Evolutionary conservation across 1,140 invertebrate genomes (phyloP), one percentile per base, ranked within the genome.

Genomic region (Druon quercuslanigerum): DNA sequence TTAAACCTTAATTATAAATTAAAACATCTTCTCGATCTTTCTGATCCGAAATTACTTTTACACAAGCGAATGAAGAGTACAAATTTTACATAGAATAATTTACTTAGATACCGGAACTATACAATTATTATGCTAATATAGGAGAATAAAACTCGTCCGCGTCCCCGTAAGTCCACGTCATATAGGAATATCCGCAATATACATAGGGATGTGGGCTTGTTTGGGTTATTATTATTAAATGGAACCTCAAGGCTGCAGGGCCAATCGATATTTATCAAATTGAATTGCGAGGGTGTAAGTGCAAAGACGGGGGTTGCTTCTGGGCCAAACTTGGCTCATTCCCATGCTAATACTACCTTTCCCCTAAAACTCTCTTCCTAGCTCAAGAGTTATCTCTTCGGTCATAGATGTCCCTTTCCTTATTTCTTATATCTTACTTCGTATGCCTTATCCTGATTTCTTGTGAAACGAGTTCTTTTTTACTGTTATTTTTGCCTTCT

Each of bases 211-310:
- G n/a, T 46, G 46, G 40, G 17, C 56, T 51, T 57, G 70, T 76
- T 71, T 19, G 57, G 50, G 83, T 87, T 89, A 88, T 86, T 83
- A 86, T 87, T 87, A 84, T 88, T 87, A 87, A 88, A 88, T 89
- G 84, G 85, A 90, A 86, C 84, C 84, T 84, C 87, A 88, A 89
- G 87, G 85, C 85, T 86, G 78, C 70, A 78, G 71, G 73, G 60
- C 72, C 77, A 86, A 85, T 90, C 88, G 85, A 90, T 90, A 89
- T 89, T 89, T 90, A 88, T 90, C 84, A 84, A 89, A 89, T 88
- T 87, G 86, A 89, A 88, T 88, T 82, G 82, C 75, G 82, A 80
- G 83, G 82, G 81, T 80, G 81, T 74, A 78, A 54, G 20, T 33
- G 72, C 20, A 51, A 33, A 73, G 72, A 33, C 73, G 80, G 78